Evolutionary conservation across 2,113 vertebrate genomes (phyloP), one percentile per base, ranked within the genome.

Genomic region (Cryptomyrus ogoouensis): DNA sequence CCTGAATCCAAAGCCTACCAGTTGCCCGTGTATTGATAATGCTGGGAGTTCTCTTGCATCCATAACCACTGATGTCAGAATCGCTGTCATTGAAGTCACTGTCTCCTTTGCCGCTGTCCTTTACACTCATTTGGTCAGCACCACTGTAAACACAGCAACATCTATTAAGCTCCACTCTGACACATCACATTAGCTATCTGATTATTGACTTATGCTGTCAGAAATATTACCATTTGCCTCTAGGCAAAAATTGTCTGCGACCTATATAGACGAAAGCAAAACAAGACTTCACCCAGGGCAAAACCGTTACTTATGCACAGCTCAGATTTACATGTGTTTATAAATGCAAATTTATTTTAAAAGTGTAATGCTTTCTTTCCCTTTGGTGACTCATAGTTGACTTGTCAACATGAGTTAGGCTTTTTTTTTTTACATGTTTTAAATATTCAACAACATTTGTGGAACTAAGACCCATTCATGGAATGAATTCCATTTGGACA

Each of bases 31-130:
- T 94, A 17, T 92, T 94, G 77, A 95, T 94, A 80, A 95, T 93
- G 62, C 90, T 93, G 87, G 93, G 91, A 91, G 88, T 88, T 58
- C 94, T 96, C 90, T 93, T 96, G 49, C 94, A 91, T 87, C 91
- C 94, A 24, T 95, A 94, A 19, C 93, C 92, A 19, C 94, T 95
- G 91, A 91, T 91, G 89, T 94, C 92, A 9, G 94, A 97, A 93
- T 95, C 94, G 8, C 94, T 96, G 92, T 96, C 96, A 70, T 96
- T 97, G 92, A 94, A 96, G 93, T 96, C 95, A 39, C 95, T 95
- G 91, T 96, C 94, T 92, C 95, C 92, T 96, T 95, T 96, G 19
- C 95, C 95, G 17, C 94, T 97, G 94, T 95, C 96, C 94, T 96
- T 97, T 94, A 96, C 77, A 87, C 94, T 96, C 94, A 95, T 93